These are phyloP conservation scores for Micronycteris hirsuta DNA, from an alignment of 2,113 vertebrate species.

Conservation along the genomic window DNA sequence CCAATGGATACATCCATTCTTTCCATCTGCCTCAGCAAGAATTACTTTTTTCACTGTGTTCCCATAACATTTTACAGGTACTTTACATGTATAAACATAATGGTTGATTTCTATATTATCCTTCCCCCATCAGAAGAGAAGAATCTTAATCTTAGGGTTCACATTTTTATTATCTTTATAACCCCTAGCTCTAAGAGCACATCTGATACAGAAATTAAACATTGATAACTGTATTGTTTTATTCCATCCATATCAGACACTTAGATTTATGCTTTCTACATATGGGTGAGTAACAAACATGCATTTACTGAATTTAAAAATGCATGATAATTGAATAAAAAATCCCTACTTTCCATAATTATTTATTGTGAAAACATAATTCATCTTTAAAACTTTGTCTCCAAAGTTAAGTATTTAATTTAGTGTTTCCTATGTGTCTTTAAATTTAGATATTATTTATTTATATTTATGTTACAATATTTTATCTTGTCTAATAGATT, in stretches of 20 bases:
- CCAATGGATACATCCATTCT: not conserved
- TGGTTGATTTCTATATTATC: not conserved
- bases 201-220: not conserved
- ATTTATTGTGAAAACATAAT: not conserved
- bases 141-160: not conserved
- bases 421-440: not conserved
- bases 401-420: not conserved
- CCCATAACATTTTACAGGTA: not conserved
- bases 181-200: not conserved
- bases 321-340: not conserved
- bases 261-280: not conserved
- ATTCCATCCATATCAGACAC: not conserved
- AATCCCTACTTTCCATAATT: not conserved
- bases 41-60: not conserved
- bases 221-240: not conserved
- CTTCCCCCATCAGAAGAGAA: not conserved
- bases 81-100: not conserved
- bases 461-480: not conserved
- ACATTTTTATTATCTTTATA: not conserved
- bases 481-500: not conserved
- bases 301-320: not conserved
- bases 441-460: not conserved
- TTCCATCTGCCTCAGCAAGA: not conserved
- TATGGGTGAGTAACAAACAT: not conserved
- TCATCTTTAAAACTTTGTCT: not conserved